phyloP scores from a whole-genome alignment of 1,140 invertebrate species.

The Diuraphis noxia region DNA sequence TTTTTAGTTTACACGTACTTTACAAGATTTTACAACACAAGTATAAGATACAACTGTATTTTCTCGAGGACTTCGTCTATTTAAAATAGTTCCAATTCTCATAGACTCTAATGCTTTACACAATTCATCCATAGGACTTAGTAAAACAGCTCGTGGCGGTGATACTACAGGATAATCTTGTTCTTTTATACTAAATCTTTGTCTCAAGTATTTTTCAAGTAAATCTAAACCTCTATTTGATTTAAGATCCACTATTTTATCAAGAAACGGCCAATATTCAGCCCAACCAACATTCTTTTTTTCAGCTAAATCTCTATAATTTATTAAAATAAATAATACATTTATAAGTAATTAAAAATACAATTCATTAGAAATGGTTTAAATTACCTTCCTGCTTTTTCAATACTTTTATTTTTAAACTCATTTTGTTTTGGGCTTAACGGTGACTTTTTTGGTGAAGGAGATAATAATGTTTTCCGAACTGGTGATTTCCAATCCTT shows the following conservation, averaged over 20 bases:
- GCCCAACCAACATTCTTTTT: constrained; percentile 79
- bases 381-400: constrained; percentile 74
- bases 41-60: constrained; percentile 39
- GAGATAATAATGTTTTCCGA: constrained; percentile 55
- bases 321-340: constrained; percentile 28
- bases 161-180: neutral
- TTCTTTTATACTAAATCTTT: constrained; percentile 58
- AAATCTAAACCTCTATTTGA: constrained; percentile 71
- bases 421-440: constrained; percentile 60
- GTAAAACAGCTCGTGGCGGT: neutral
- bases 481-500: constrained; percentile 71
- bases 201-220: constrained; percentile 75
- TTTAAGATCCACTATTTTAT: constrained; percentile 75
- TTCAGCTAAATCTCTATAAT: constrained; percentile 71
- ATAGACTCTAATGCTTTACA: constrained; percentile 61
- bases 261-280: constrained; percentile 88
- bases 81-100: neutral
- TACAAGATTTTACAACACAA: constrained; percentile 35
- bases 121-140: constrained; percentile 66
- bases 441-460: constrained; percentile 45
- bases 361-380: constrained; percentile 17
- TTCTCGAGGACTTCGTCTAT: neutral
- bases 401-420: constrained; percentile 82
- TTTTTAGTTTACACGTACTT: neutral
- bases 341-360: constrained; percentile 22